Evolutionary conservation across 2,888 invertebrate species (phyloP), one percentile per base, ranked within the genome.

Genomic region (Neoitamus cyanurus): DNA sequence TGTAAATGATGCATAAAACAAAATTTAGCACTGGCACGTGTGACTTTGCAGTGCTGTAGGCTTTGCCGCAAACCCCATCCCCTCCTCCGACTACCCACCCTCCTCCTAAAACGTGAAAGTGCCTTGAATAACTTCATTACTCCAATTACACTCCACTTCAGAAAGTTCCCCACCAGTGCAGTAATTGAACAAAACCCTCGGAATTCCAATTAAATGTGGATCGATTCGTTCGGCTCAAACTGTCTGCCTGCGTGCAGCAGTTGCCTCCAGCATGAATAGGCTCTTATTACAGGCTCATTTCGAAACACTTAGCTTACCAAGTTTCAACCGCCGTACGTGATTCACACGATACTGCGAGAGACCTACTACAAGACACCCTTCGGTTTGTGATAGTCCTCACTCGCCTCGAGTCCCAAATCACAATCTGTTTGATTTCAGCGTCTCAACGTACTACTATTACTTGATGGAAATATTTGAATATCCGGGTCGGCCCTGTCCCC

Each of bases 301-400:
- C 77, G 46, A 42, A 77, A 42, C 46, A 46, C 77, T 78, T 48
- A 42, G 48, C 48, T 31, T 31, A 37, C 48, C 78, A 58, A 78
- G 58, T 31, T 58, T 48, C 28, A 78, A 78, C 78, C 78, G 42
- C 15, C 30, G 34, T 48, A 78, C 78, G 78, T 78, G 75, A 75
- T 75, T 25, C 75, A 28, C 25, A 75, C 42, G 42, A 75, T 75
- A 75, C 75, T 75, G 15, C 13, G 42, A 42, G 42, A 75, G 25
- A 36, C 9, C 34, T 75, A 11, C 34, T 75, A 11, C 11, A 75
- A 37, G 75, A 42, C 75, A 58, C 58, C 58, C 58, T 25, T 58
- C 58, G 25, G 25, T 25, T 25, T 58, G 5, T 46, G 20, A 37
- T 78, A 46, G 48, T 42, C 42, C 42, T 42, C 20, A 42, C 25